Base-by-base conservation (phyloP, 2,888 invertebrate species). In the Conchocele bisecta region DNA sequence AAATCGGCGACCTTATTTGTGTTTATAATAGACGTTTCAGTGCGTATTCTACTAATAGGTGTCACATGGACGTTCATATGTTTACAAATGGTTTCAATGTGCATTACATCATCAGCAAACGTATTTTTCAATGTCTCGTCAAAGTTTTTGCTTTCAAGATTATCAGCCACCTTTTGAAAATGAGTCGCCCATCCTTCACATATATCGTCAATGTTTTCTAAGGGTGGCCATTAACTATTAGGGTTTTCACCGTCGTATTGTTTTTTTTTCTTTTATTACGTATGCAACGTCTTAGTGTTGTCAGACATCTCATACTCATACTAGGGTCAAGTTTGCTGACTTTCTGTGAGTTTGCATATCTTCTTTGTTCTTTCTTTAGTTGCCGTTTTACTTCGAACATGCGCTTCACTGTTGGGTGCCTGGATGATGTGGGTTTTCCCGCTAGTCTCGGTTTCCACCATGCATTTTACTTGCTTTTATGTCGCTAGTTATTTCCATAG, bases 401-500 rank as follows among this genome's bases (percentile, higher is more conserved):
- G 9, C 31, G 7, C 11, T 28, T 17, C 4, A 28, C 26, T 9
- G 7, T 5, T 28, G 50, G 50, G 29, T 50, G 29, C n/a, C 2
- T 17, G 4, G 28, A 17, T 3, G 28, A n/a, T 29, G 4, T 5
- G 13, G 50, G 29, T 4, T 3, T 3, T n/a, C 50, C 50, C 5
- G 29, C 50, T 50, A 26, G 28, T 28, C 17, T 26, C 50, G 29
- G 31, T 28, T 50, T 31, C 28, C 50, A 26, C 50, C 50, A 50
- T 28, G 29, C 29, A 6, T 20, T 15, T 17, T 31, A 28, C 5
- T 28, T 28, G 9, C 17, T 50, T 3, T 31, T 17, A n/a, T 29
- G 29, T 15, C 13, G 29, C 6, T 50, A 31, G 6, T 31, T 50
- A 11, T 50, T 26, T n/a, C 50, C 50, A 50, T 2, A 17, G 29